Evolutionary conservation across 2,797 vertebrate genomes (phyloP).

Genomic region (Eulemur coronatus): DNA sequence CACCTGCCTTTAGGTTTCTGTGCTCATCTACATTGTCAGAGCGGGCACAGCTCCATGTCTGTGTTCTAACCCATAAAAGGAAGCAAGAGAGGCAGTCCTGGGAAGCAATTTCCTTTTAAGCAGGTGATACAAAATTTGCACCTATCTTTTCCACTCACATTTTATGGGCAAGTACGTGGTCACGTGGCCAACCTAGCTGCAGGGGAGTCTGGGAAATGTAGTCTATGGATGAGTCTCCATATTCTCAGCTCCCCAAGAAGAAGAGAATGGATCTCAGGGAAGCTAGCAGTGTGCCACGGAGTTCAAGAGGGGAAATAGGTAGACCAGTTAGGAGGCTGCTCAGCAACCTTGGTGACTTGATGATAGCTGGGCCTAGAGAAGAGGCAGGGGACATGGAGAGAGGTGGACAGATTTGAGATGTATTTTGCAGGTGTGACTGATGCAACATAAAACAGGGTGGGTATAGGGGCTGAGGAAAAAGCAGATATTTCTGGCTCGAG

Average conservation of each 20-base stretch:
- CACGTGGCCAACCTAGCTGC: background rate
- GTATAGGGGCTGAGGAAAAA: background rate
- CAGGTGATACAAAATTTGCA: background rate
- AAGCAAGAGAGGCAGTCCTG: background rate
- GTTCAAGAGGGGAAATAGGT: background rate
- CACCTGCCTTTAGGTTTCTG: background rate
- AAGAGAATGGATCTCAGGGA: background rate
- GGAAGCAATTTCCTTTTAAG: constrained; percentile 24
- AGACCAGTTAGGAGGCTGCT: background rate
- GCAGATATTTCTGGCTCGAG: background rate
- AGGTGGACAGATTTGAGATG: background rate
- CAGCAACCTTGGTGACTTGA: background rate
- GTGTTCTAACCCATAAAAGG: background rate
- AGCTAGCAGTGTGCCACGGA: background rate
- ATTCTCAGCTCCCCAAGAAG: background rate
- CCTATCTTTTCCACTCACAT: background rate
- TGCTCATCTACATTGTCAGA: background rate
- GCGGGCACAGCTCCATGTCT: background rate
- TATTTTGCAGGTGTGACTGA: background rate
- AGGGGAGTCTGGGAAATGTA: background rate
- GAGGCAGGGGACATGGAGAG: background rate
- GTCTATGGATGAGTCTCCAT: background rate
- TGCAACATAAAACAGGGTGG: background rate
- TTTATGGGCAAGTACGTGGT: background rate
- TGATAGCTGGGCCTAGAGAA: background rate